phyloP scores from a whole-genome alignment of 2,888 invertebrate genomes.

The Agriopis aurantiaria region DNA sequence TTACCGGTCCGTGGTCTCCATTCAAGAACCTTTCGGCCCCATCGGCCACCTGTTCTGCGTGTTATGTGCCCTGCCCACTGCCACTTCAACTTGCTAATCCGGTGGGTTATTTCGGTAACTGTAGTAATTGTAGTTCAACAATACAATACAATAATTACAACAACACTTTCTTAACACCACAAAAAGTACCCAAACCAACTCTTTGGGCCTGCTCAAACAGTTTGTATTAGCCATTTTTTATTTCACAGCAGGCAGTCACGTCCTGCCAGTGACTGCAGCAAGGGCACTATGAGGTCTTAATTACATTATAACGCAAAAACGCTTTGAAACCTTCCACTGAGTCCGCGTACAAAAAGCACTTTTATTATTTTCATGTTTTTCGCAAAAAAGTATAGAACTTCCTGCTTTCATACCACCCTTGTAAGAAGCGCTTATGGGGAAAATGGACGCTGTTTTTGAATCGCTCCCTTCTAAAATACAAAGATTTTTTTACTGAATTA shows the following conservation, averaged over 20 bases:
- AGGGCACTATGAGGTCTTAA: slow-evolving; percentile 39
- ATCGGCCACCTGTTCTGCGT: too few species aligned
- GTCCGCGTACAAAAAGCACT: slow-evolving; percentile 41
- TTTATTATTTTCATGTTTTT: slow-evolving; percentile 38
- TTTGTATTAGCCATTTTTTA: not conserved
- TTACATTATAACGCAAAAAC: slow-evolving; percentile 45
- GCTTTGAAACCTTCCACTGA: slow-evolving; percentile 40
- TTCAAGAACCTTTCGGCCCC: too few species aligned
- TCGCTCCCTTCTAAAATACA: slow-evolving; percentile 28
- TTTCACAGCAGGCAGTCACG: slow-evolving; percentile 8
- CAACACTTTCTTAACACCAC: too few species aligned
- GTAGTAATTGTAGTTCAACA: too few species aligned
- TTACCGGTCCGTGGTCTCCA: too few species aligned
- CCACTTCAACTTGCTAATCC: too few species aligned
- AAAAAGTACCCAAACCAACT: not conserved
- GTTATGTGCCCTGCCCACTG: too few species aligned
- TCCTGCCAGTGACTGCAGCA: slow-evolving; percentile 17
- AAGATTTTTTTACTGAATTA: slow-evolving; percentile 6
- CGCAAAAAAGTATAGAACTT: slow-evolving; percentile 33
- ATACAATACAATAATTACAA: too few species aligned
- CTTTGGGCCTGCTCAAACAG: not conserved
- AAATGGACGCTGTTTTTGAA: slow-evolving; percentile 41
- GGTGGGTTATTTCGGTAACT: too few species aligned
- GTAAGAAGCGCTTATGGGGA: slow-evolving; percentile 40
- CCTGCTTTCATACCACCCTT: slow-evolving; percentile 35